These are phyloP conservation scores for Synergus laeviventris DNA, from an alignment of 2,888 invertebrate species.

Conservation along the genomic window DNA sequence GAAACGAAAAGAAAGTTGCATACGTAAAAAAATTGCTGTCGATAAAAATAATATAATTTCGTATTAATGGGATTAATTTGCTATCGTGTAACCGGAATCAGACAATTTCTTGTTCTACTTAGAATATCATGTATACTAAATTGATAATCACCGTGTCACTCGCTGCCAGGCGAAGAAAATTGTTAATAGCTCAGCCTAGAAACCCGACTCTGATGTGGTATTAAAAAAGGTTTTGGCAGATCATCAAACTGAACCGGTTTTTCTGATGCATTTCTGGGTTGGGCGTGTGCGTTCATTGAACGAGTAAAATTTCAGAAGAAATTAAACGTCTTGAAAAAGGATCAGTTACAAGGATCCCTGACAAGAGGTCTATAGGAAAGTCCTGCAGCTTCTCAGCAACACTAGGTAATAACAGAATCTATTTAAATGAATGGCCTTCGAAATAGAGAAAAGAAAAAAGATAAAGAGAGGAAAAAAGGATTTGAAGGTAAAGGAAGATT, in stretches of 20 bases:
- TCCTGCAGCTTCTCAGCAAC: neutral
- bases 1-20: neutral
- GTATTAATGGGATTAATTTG: neutral
- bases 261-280: slow-evolving; percentile 1
- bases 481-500: neutral
- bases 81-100: too few relatives aligned
- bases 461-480: neutral
- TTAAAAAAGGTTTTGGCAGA: slow-evolving; percentile 20
- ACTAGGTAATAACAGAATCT: neutral
- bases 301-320: neutral
- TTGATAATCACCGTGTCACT: slow-evolving; percentile 36
- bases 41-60: neutral
- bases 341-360: neutral
- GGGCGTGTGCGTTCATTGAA: neutral
- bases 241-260: slow-evolving; percentile 31
- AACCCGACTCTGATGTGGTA: neutral
- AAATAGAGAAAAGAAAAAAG: neutral
- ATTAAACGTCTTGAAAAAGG: neutral
- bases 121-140: slow-evolving; percentile 10
- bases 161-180: slow-evolving; percentile 27
- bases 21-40: neutral
- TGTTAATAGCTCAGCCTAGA: neutral
- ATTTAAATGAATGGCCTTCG: neutral
- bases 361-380: neutral
- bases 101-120: neutral